phyloP scores from a whole-genome alignment of 37 sponge, comb jelly and placozoan species.

The Agelas oroides region DNA sequence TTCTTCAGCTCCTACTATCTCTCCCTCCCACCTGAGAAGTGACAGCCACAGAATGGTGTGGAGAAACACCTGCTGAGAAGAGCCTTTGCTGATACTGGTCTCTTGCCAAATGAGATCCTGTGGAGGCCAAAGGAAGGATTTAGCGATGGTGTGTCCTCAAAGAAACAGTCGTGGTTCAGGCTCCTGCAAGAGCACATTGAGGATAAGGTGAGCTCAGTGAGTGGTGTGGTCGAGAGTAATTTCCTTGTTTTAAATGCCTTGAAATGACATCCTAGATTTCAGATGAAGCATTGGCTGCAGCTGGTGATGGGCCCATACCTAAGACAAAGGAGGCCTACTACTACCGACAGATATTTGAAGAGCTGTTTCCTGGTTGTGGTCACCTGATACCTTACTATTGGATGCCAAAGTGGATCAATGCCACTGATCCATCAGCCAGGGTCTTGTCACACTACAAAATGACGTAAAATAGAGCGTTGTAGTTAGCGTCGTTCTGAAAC shows the following conservation, averaged over 20 bases:
- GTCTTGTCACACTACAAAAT: constrained; percentile 15
- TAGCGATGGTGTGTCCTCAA: constrained; percentile 67
- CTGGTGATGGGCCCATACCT: constrained; percentile 8
- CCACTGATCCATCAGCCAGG: constrained; percentile 47
- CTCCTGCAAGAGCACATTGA: constrained; percentile 13
- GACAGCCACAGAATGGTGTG: constrained; percentile 50
- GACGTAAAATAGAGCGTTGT: too few relatives aligned
- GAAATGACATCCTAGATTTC: neutral
- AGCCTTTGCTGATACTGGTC: constrained; percentile 58
- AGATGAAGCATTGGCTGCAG: constrained; percentile 23
- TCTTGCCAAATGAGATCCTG: constrained; percentile 72
- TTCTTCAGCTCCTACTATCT: constrained; percentile 52
- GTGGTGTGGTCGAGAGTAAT: neutral
- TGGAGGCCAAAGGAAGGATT: constrained; percentile 86
- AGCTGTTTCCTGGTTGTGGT: constrained; percentile 28
- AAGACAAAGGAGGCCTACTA: constrained; percentile 58
- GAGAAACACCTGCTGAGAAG: constrained; percentile 73
- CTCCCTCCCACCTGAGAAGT: constrained; percentile 51
- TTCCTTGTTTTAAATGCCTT: neutral
- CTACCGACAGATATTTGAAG: constrained; percentile 59
- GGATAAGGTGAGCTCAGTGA: constrained; percentile 4
- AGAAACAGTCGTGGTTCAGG: constrained; percentile 43
- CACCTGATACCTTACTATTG: constrained; percentile 57
- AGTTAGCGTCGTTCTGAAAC: too few relatives aligned
- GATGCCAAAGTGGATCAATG: constrained; percentile 55